These are phyloP conservation scores for Hyppa rectilinea DNA, from an alignment of 2,888 invertebrate genomes.

Conservation along the genomic window DNA sequence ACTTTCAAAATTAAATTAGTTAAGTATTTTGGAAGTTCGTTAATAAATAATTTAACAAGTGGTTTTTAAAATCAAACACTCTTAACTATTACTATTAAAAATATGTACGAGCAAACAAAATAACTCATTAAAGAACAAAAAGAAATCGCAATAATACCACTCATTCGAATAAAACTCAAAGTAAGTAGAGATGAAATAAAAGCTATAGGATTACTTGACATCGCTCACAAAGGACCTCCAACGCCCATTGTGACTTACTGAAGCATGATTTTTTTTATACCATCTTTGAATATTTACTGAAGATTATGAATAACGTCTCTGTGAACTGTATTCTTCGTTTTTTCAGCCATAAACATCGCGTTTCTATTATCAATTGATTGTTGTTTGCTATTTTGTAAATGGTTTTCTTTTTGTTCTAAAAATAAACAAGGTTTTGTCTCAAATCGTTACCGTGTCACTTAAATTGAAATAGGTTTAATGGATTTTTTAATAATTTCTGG, in stretches of 20 bases:
- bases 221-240: slow-evolving; percentile 59
- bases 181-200: slow-evolving; percentile 54
- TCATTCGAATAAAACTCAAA: slow-evolving; percentile 55
- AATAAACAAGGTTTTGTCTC: slow-evolving; percentile 27
- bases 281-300: slow-evolving; percentile 63
- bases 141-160: slow-evolving; percentile 38
- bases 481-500: not conserved
- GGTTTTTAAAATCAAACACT: not conserved
- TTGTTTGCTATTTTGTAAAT: slow-evolving; percentile 27
- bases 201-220: slow-evolving; percentile 61
- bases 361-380: slow-evolving; percentile 46
- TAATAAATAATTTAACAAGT: not conserved
- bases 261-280: slow-evolving; percentile 61
- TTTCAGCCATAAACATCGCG: slow-evolving; percentile 33
- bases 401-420: slow-evolving; percentile 20
- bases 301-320: slow-evolving; percentile 59
- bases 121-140: slow-evolving; percentile 38
- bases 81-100: not conserved
- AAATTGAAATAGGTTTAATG: slow-evolving; percentile 23
- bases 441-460: not conserved
- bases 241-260: slow-evolving; percentile 63
- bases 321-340: slow-evolving; percentile 49
- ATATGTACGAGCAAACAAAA: slow-evolving; percentile 13
- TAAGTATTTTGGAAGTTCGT: too few relatives aligned
- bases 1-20: too few relatives aligned